Evolutionary conservation across 2,888 invertebrate genomes (phyloP).

Genomic region (Zelleria hepariella): DNA sequence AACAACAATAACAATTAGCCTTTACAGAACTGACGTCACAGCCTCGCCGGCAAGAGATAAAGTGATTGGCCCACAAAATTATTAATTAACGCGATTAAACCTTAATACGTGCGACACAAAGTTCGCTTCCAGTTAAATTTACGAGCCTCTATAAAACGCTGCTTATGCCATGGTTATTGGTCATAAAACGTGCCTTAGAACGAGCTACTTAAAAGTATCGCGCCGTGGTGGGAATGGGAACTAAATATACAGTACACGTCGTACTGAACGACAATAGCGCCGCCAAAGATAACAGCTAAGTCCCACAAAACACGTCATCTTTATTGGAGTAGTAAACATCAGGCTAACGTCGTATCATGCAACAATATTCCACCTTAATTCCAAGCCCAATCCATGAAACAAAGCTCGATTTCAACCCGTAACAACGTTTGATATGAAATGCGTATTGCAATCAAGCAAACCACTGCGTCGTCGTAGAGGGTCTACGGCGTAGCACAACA

Average conservation of each 20-base stretch:
- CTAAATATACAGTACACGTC: not conserved
- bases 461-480: too few species aligned
- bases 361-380: too few species aligned
- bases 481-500: not conserved
- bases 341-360: too few species aligned
- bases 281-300: too few species aligned
- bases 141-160: not conserved
- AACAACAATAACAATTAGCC: not conserved
- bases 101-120: not conserved
- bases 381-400: too few species aligned
- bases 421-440: not conserved
- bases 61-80: not conserved
- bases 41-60: not conserved
- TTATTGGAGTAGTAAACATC: too few species aligned
- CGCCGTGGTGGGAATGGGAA: not conserved
- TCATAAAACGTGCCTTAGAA: not conserved
- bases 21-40: not conserved
- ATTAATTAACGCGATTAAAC: not conserved
- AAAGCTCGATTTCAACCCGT: too few species aligned
- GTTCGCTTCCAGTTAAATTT: not conserved
- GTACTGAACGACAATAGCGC: too few species aligned
- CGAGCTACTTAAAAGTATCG: not conserved
- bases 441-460: too few species aligned
- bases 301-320: not conserved
- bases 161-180: not conserved